Evolutionary conservation across 2,797 vertebrate species (phyloP), one percentile per base, ranked within the genome.

Genomic region (Esox lucius): DNA sequence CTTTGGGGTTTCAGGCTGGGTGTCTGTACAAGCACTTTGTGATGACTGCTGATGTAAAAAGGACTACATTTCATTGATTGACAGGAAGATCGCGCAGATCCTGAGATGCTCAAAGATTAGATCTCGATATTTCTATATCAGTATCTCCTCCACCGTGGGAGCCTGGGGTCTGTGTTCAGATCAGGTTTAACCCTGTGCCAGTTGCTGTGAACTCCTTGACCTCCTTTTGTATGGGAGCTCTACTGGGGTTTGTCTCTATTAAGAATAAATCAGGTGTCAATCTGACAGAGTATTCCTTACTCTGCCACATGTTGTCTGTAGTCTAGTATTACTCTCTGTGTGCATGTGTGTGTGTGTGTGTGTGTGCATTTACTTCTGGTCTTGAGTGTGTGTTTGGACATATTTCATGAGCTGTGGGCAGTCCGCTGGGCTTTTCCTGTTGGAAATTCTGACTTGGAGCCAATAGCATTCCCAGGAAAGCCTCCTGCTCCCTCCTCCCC

Each of bases 191-290:
- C 46, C 24, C 56, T 24, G 9, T 11, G 70, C 15, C 39, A 77
- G 64, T 65, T 68, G 19, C 22, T 67, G 22, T 31, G 9, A 9
- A 26, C 61, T 62, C 68, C 67, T 65, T 35, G 13, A n/a, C 17
- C 51, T n/a, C 31, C 33, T 19, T 68, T 35, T 39, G 24, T 75
- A 13, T 76, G 74, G 74, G 7, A 24, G 80, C 72, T 81, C 75
- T 74, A 76, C 77, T 78, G 67, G 77, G 79, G 77, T 72, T 74
- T 84, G 77, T 80, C 59, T 67, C 76, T 39, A 81, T 87, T 86
- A 86, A 71, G 84, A 86, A 75, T 83, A 80, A 67, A 83, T 84
- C 85, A 86, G 84, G 87, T 86, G 85, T 84, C 79, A 86, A 86
- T 87, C 46, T 79, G 81, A 72, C 78, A 80, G 28, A 39, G 59